Conservation (phyloP, 2,888 invertebrate species). For the Hypomecis atomaria region DNA sequence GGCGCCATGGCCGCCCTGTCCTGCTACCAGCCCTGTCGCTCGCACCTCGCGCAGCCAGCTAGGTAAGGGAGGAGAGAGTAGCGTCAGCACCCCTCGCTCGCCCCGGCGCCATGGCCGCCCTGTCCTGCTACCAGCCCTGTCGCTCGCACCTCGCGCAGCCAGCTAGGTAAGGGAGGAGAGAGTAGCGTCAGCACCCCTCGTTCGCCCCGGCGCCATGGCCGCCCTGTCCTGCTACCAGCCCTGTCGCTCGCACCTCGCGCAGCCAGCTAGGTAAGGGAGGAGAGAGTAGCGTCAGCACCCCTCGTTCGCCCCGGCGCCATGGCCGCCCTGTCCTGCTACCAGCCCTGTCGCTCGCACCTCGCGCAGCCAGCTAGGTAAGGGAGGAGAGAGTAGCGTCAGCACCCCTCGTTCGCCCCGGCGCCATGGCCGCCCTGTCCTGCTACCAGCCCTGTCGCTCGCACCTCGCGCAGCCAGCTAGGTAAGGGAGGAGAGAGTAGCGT, state of each 20-base stretch:
- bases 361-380: slow-evolving; percentile 78
- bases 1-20: slow-evolving; percentile 79
- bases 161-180: slow-evolving; percentile 68
- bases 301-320: slow-evolving; percentile 63
- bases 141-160: slow-evolving; percentile 79
- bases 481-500: too few species aligned
- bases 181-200: slow-evolving; percentile 50
- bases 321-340: slow-evolving; percentile 81
- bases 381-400: too few species aligned
- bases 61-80: slow-evolving; percentile 60
- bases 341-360: slow-evolving; percentile 78
- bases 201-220: slow-evolving; percentile 70
- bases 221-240: slow-evolving; percentile 81
- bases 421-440: too few species aligned
- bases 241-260: slow-evolving; percentile 78
- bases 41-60: slow-evolving; percentile 80
- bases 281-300: slow-evolving; percentile 49
- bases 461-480: too few species aligned
- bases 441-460: too few species aligned
- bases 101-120: slow-evolving; percentile 75
- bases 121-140: slow-evolving; percentile 80
- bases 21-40: slow-evolving; percentile 80
- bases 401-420: too few species aligned
- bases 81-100: slow-evolving; percentile 51
- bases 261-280: slow-evolving; percentile 74